These are phyloP conservation scores for Leucophora obtusa DNA, from an alignment of 2,888 invertebrate genomes.

Conservation along the genomic window DNA sequence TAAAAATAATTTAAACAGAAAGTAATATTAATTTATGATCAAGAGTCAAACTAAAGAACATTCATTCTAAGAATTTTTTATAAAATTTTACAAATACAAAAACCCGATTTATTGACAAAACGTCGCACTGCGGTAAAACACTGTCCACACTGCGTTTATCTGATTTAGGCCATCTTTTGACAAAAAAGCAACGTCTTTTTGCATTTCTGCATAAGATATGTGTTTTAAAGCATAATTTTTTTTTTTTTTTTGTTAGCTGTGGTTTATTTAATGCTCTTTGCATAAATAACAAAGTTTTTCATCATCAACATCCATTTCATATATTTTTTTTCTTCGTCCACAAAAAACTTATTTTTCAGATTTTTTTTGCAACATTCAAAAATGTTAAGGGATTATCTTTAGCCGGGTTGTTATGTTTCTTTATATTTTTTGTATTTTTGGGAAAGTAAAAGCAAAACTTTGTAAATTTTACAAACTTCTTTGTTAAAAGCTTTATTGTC, in stretches of 20 bases:
- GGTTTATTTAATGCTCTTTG: conserved; percentile 61
- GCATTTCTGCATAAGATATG: not conserved
- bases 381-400: conserved; percentile 61
- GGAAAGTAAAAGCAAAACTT: conserved; percentile 62
- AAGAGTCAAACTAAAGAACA: no score
- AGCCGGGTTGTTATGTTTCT: conserved; percentile 33
- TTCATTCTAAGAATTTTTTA: no score
- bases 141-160: no score
- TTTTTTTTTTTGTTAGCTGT: conserved; percentile 29
- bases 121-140: no score
- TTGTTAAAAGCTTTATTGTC: conserved; percentile 54
- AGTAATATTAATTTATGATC: no score
- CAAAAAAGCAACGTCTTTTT: not conserved
- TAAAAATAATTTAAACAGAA: no score
- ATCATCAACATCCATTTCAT: conserved; percentile 15
- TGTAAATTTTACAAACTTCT: conserved; percentile 63
- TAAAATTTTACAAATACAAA: no score
- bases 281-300: conserved; percentile 60
- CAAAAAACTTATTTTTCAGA: conserved; percentile 11
- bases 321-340: conserved; percentile 18
- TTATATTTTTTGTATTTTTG: conserved; percentile 8
- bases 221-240: conserved; percentile 31
- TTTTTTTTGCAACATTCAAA: conserved; percentile 27
- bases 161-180: no score
- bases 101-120: no score